These are phyloP conservation scores for Hybognathus amarus DNA, from an alignment of 2,797 vertebrate species.

Conservation along the genomic window DNA sequence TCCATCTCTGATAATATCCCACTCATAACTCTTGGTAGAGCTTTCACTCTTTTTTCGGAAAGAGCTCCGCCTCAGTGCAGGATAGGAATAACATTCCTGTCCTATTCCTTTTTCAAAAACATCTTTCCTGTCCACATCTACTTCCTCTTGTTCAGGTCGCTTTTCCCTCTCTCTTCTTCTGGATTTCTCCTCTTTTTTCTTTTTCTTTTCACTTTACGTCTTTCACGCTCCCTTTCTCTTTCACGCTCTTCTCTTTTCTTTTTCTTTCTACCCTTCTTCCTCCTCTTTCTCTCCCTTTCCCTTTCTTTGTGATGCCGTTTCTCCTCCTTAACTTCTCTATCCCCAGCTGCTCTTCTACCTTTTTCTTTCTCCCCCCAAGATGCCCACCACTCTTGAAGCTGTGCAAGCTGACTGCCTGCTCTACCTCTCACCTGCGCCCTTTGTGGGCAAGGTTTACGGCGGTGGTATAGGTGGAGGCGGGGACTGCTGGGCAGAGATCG, in stretches of 20 bases:
- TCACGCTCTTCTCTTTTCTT: slow-evolving; percentile 80
- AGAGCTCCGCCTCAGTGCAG: slow-evolving; percentile 72
- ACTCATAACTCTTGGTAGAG: slow-evolving; percentile 77
- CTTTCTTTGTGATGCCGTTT: slow-evolving; percentile 61
- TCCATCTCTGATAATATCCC: slow-evolving; percentile 75
- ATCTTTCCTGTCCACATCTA: slow-evolving; percentile 74
- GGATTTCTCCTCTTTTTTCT: slow-evolving; percentile 75
- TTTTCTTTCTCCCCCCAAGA: slow-evolving; percentile 79
- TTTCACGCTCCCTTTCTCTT: slow-evolving; percentile 76
- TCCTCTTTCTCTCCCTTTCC: slow-evolving; percentile 72
- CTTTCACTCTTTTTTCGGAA: slow-evolving; percentile 80
- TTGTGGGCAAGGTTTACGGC: slow-evolving; percentile 77
- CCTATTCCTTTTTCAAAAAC: slow-evolving; percentile 73
- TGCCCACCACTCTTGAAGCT: slow-evolving; percentile 83
- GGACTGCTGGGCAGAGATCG: slow-evolving; percentile 80
- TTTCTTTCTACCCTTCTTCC: slow-evolving; percentile 75
- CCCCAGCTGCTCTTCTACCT: slow-evolving; percentile 56
- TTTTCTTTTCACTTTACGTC: slow-evolving; percentile 81
- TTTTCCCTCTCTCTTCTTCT: slow-evolving; percentile 66
- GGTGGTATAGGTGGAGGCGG: slow-evolving; percentile 81
- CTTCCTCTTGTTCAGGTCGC: slow-evolving; percentile 74
- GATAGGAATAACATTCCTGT: slow-evolving; percentile 75
- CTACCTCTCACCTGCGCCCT: slow-evolving; percentile 80
- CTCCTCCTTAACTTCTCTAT: slow-evolving; percentile 55
- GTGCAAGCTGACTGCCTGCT: slow-evolving; percentile 76